These are phyloP conservation scores for Cheilosia grossa DNA, from an alignment of 2,888 invertebrate species.

Conservation along the genomic window DNA sequence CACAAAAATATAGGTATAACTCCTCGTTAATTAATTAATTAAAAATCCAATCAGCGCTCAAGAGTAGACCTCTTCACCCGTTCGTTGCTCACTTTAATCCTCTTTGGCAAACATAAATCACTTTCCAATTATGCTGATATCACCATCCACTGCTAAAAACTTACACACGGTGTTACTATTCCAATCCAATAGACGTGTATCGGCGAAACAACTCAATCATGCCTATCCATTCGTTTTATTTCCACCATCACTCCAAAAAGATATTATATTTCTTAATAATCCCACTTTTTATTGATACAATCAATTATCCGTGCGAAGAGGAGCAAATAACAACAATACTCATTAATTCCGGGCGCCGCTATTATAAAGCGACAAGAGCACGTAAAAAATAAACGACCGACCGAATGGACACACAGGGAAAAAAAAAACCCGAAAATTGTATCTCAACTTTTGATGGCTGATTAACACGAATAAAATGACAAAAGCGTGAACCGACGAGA, in stretches of 20 bases:
- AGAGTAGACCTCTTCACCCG: constrained; percentile 5
- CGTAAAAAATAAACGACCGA: constrained; percentile 27
- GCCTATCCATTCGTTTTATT: constrained; percentile 33
- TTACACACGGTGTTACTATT: not conserved
- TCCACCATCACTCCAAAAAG: constrained; percentile 43
- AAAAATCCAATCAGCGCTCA: constrained; percentile 29
- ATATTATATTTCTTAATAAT: constrained; percentile 49
- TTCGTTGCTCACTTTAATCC: constrained; percentile 40
- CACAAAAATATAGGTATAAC: constrained; percentile 6
- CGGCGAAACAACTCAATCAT: constrained; percentile 49
- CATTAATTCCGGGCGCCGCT: constrained; percentile 69
- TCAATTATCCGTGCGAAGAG: constrained; percentile 62
- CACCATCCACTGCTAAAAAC: not conserved
- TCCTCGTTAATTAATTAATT: constrained; percentile 9
- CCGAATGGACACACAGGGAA: not conserved
- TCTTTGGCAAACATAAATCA: constrained; percentile 13
- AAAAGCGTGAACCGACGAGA: constrained; percentile 49
- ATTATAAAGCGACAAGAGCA: constrained; percentile 40
- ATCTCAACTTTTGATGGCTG: constrained; percentile 68
- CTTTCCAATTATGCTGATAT: constrained; percentile 21
- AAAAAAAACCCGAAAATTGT: constrained; percentile 35
- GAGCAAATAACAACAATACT: constrained; percentile 60
- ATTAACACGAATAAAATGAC: constrained; percentile 68
- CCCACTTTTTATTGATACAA: constrained; percentile 59
- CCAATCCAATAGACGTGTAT: not conserved